Percentiles rank a stretch among this genome's conserved stretches.
Conservation (phyloP, 1,140 invertebrate genomes). For the Bicyclus anynana region DNA sequence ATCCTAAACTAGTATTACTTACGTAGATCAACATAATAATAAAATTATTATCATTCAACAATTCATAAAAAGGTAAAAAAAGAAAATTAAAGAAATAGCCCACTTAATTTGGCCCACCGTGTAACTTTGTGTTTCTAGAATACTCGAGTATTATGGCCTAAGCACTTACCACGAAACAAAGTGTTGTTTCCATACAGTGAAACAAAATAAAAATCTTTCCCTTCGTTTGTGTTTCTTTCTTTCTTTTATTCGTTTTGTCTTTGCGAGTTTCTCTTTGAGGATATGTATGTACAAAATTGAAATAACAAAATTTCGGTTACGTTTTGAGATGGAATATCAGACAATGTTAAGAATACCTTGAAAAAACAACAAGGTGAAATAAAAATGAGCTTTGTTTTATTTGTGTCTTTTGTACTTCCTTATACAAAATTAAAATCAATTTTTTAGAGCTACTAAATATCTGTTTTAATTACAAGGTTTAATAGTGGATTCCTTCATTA, state of each 20-base stretch:
- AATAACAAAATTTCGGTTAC: background rate
- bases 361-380: no score
- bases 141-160: conserved; percentile 28
- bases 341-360: background rate
- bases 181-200: conserved; percentile 35
- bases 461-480: no score
- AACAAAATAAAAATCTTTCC: conserved; percentile 26
- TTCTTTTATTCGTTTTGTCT: conserved; percentile 14
- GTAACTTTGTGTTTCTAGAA: conserved; percentile 12
- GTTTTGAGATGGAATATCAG: background rate
- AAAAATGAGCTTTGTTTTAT: no score
- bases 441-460: no score
- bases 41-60: no score
- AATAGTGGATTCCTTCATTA: no score
- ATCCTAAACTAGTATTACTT: no score
- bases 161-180: conserved; percentile 35
- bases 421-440: no score
- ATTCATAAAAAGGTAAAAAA: background rate
- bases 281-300: background rate
- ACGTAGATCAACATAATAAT: no score
- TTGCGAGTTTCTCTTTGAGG: background rate
- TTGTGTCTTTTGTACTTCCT: no score
- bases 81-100: background rate
- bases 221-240: conserved; percentile 12
- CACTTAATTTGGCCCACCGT: conserved; percentile 6